Base-by-base conservation (phyloP, 2,888 invertebrate species). In the Ennomos quercinarius region DNA sequence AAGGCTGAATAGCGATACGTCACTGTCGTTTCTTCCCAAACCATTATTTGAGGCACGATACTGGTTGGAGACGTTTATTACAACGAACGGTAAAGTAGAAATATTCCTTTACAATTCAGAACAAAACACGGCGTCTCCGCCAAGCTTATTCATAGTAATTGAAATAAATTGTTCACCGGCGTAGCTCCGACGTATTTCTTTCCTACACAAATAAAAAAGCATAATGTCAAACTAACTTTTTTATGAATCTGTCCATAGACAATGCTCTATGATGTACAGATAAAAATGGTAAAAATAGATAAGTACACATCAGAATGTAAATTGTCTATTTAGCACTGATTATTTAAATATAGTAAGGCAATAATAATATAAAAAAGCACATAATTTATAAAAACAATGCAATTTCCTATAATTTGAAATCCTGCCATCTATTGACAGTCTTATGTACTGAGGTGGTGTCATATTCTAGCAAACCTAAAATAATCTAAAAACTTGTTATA, bases 1-100 rank as follows among this genome's bases (percentile, higher is more conserved):
- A 92, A 92, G 91, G 92, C 89, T 91, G 89, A 83, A 86, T 84
- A 80, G 80, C 83, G 82, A 87, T 89, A 91, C 91, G 92, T 93
- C 92, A 93, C 91, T 84, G 84, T 83, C 77, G 86, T 86, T 87
- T 86, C 87, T 89, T 84, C 83, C 81, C 83, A 83, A 89, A 88
- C 79, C 91, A 91, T 91, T 91, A 91, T 91, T 89, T 77, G 84
- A 73, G 78, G 77, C 78, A 84, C 86, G 77, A 71, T 82, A 85
- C 86, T 76, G 68, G 74, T 67, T 78, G 71, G 66, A 72, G 78
- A 76, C 71, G 72, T 74, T 76, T 72, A 72, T 76, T 69, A 71
- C 67, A 71, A 73, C 67, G 72, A 74, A 78, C 72, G 74, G 71
- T 77, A 67, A 71, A 80, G 80, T 80, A 74, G 50, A 77, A 76